These are phyloP conservation scores for Phenacoccus solenopsis DNA, from an alignment of 1,140 invertebrate genomes.

Conservation along the genomic window DNA sequence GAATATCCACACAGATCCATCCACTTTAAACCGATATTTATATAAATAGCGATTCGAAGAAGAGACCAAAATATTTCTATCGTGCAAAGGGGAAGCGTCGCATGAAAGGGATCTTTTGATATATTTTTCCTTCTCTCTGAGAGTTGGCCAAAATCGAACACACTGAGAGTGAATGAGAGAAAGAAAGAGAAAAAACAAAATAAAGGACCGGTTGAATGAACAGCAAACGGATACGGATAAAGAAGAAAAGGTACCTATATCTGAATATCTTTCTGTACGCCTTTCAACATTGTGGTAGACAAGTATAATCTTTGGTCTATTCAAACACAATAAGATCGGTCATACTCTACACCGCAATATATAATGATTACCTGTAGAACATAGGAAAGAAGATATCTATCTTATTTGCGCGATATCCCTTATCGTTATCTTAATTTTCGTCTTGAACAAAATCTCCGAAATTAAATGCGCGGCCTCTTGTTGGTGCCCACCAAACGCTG, in stretches of 20 bases:
- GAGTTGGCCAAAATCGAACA: neutral
- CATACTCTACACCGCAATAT: conserved; percentile 7
- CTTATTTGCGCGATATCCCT: conserved; percentile 8
- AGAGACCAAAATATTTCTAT: conserved; percentile 8
- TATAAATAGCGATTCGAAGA: conserved; percentile 14
- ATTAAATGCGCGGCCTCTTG: too few relatives aligned
- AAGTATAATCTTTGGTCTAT: conserved; percentile 5
- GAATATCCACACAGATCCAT: conserved; percentile 11
- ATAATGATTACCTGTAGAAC: conserved; percentile 15
- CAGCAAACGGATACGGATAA: neutral
- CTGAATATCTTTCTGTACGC: conserved; percentile 9
- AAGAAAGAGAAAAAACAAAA: conserved; percentile 4
- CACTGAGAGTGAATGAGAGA: neutral
- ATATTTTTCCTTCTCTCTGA: conserved; percentile 2
- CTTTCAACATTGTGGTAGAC: conserved; percentile 16
- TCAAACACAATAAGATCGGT: conserved; percentile 4
- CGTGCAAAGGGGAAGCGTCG: conserved; percentile 6
- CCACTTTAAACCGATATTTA: conserved; percentile 16
- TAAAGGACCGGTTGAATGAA: conserved; percentile 15
- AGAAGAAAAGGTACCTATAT: conserved; percentile 5
- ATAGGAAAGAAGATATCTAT: conserved; percentile 8
- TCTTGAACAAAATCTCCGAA: too few relatives aligned
- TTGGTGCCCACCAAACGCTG: too few relatives aligned
- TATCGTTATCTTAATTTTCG: conserved; percentile 11
- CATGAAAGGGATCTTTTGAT: conserved; percentile 6